Conservation (phyloP, 1,140 invertebrate species). For the Drosophila repleta region DNA sequence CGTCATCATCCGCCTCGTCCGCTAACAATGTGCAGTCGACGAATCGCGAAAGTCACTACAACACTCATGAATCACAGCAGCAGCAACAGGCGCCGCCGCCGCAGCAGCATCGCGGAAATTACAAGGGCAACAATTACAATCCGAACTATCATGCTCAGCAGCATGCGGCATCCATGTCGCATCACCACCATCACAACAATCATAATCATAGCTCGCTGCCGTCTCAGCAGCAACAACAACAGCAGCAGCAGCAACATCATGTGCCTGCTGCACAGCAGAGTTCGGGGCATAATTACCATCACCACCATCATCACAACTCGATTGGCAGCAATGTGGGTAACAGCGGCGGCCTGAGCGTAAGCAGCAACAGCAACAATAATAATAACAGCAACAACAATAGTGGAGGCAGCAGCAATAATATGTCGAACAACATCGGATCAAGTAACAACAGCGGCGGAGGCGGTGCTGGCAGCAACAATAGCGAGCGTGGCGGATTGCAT, state of each 20-base stretch:
- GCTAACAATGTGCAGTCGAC: conserved; percentile 53
- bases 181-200: conserved; percentile 68
- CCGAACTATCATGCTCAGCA: conserved; percentile 78
- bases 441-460: conserved; percentile 30
- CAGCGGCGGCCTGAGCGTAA: conserved; percentile 57
- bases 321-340: conserved; percentile 74
- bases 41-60: conserved; percentile 62
- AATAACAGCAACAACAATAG: conserved; percentile 7
- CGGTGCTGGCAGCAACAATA: conserved; percentile 38
- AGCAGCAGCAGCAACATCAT: conserved; percentile 60
- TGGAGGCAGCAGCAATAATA: conserved; percentile 24
- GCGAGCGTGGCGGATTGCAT: conserved; percentile 52
- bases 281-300: conserved; percentile 52
- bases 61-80: conserved; percentile 50
- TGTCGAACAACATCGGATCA: conserved; percentile 46
- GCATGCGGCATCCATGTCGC: conserved; percentile 56
- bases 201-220: conserved; percentile 58
- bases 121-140: conserved; percentile 82
- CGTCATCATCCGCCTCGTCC: conserved; percentile 58
- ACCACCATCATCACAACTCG: conserved; percentile 66
- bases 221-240: conserved; percentile 56
- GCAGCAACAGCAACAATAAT: conserved; percentile 30
- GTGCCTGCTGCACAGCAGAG: conserved; percentile 55
- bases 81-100: conserved; percentile 28
- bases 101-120: conserved; percentile 76